Percentiles rank a stretch among this genome's conserved stretches.
Conservation (phyloP, 2,113 vertebrate genomes). For the Origma solitaria region DNA sequence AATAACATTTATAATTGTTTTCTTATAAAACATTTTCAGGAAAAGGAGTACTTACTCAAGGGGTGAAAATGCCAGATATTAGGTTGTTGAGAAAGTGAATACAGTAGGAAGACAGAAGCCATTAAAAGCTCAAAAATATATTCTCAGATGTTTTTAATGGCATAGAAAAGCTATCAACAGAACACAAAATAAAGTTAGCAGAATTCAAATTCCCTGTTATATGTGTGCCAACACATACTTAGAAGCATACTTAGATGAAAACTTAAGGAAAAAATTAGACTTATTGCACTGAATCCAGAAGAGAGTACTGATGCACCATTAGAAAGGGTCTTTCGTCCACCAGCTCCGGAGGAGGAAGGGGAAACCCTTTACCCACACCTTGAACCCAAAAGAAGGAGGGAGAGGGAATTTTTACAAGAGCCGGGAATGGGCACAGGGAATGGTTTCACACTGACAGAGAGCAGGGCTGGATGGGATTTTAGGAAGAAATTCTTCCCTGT, state of each 20-base stretch:
- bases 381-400: not conserved
- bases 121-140: conserved; percentile 19
- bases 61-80: conserved; percentile 24
- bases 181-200: conserved; percentile 31
- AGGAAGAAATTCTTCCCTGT: no score
- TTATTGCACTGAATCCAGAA: not conserved
- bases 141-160: conserved; percentile 50
- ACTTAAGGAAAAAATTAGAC: not conserved
- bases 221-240: not conserved
- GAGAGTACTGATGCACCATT: not conserved
- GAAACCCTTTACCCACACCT: not conserved
- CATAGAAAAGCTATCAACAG: not conserved
- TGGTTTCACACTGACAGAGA: not conserved
- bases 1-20: conserved; percentile 55
- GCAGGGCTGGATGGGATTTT: not conserved
- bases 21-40: conserved; percentile 59
- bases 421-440: not conserved
- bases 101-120: conserved; percentile 48
- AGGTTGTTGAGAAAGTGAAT: conserved; percentile 29
- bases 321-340: not conserved
- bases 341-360: not conserved
- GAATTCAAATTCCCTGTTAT: not conserved
- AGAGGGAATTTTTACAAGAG: not conserved
- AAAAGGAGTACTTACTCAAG: conserved; percentile 32
- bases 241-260: not conserved